Base-by-base conservation (phyloP, 2,113 vertebrate genomes). In the Rousettus leschenaultii region DNA sequence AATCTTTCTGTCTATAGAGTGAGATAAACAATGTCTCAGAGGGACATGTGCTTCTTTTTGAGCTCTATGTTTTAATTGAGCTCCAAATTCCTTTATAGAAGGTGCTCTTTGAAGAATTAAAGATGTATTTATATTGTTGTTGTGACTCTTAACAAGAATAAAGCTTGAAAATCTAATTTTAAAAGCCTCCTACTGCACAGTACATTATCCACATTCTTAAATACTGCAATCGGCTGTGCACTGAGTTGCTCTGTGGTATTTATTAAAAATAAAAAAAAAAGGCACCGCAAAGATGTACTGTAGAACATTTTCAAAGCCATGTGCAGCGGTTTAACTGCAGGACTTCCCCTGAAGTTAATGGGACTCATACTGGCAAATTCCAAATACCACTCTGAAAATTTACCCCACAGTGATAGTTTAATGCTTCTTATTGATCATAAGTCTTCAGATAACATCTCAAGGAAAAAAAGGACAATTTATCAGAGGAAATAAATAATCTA, bases 401-500 rank as follows among this genome's bases (percentile, higher is more conserved):
- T 97, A 97, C 94, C 97, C 91, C 97, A 94, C 94, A 94, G 73
- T 89, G 96, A 92, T 55, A 97, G 71, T 73, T 96, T 84, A 97
- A 96, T 96, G 96, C 79, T 84, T 78, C 86, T 85, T 91, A 96
- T 84, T 94, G 90, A 96, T 96, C 55, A 2, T 68, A 95, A 45
- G 71, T 87, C 89, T 97, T 94, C 59, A 82, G 74, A 98, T 96
- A 97, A 92, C 83, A 96, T 89, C 95, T 93, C 79, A 88, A 92
- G 53, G 53, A 90, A 91, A 95, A 87, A 90, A 65, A 65, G 75
- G 71, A 92, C 79, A 91, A 79, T 79, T 93, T 97, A 55, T 91
- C 70, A 93, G 75, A 94, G 92, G 63, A 93, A 97, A 73, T 88
- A 93, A 92, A 97, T 88, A 94, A 84, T 63, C 55, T 91, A 97